Base-by-base conservation (phyloP, 2,113 vertebrate species). In the Pardalotus punctatus region DNA sequence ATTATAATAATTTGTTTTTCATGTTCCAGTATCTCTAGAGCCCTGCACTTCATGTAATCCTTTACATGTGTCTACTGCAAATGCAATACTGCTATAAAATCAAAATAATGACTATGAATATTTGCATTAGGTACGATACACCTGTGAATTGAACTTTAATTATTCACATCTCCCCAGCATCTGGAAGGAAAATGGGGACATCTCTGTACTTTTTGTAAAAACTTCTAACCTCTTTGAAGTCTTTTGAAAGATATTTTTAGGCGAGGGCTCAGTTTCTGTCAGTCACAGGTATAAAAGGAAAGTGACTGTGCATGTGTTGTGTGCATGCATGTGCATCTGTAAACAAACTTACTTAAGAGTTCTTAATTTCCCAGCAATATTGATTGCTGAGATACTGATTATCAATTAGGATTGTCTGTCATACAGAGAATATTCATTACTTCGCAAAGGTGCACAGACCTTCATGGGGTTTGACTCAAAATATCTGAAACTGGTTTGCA, bases 191-290 rank as follows among this genome's bases (percentile, higher is more conserved):
- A 92, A 92, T 38, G 27, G 24, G 38, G 21, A 73, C 67, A 78
- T 27, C 16, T 58, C 64, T 51, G 24, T 72, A 47, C 22, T 73
- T 73, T 35, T 62, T 61, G 22, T 62, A 56, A 47, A 86, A 93
- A 94, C 61, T 24, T 81, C 50, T 45, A 43, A 66, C 38, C 38
- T 58, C 58, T 80, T 93, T 93, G 74, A 92, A 91, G 67, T 86
- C n/a, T 84, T 93, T 81, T 74, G 43, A 56, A 78, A 53, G 64
- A 50, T 93, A 83, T 86, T 93, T 96, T 90, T 90, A 88, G 76
- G 33, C 40, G 51, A 79, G 43, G 57, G 54, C 18, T 91, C 61
- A 70, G 43, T 70, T 72, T 83, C 81, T 73, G 38, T 93, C 81
- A 90, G 35, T 83, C 62, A 86, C 56, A 43, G 43, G 38, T 82